A percentile compares a stretch with the other conserved stretches of the same genome.
Conservation (phyloP, 2,888 invertebrate genomes). For the Graphium colonna region DNA sequence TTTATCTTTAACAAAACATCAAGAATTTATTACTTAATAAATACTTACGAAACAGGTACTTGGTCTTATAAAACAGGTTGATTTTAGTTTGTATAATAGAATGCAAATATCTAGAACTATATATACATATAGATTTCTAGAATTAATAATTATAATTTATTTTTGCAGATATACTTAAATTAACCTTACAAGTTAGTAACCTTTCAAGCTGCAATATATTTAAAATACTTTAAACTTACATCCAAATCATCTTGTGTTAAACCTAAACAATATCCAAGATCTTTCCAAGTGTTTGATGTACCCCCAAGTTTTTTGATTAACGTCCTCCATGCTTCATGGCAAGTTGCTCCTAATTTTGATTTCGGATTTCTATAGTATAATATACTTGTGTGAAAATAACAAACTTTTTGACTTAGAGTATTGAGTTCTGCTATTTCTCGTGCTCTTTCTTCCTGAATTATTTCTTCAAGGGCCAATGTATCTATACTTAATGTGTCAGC, state of each 20-base stretch:
- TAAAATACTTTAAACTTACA: too few relatives aligned
- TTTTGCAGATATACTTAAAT: too few relatives aligned
- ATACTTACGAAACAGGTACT: too few relatives aligned
- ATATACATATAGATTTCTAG: too few relatives aligned
- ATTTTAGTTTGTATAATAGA: too few relatives aligned
- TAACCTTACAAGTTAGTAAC: too few relatives aligned
- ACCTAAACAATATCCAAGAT: conserved; percentile 58
- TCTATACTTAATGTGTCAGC: conserved; percentile 63
- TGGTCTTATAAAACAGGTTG: too few relatives aligned
- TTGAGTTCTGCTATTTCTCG: conserved; percentile 57
- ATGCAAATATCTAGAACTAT: too few relatives aligned
- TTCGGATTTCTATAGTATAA: conserved; percentile 64
- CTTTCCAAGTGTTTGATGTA: conserved; percentile 61
- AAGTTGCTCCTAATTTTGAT: conserved; percentile 55
- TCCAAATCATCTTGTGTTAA: conserved; percentile 61
- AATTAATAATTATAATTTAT: not conserved
- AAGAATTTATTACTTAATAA: not conserved
- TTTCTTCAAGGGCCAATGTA: conserved; percentile 58
- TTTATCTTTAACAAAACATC: not conserved
- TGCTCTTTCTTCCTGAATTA: conserved; percentile 52
- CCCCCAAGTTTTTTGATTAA: conserved; percentile 64
- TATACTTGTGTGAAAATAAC: conserved; percentile 59
- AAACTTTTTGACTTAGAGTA: conserved; percentile 60
- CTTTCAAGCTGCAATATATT: too few relatives aligned
- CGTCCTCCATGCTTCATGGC: conserved; percentile 64